These are phyloP conservation scores for Drosophila diplacantha DNA, from an alignment of 2,888 invertebrate genomes.

Conservation along the genomic window DNA sequence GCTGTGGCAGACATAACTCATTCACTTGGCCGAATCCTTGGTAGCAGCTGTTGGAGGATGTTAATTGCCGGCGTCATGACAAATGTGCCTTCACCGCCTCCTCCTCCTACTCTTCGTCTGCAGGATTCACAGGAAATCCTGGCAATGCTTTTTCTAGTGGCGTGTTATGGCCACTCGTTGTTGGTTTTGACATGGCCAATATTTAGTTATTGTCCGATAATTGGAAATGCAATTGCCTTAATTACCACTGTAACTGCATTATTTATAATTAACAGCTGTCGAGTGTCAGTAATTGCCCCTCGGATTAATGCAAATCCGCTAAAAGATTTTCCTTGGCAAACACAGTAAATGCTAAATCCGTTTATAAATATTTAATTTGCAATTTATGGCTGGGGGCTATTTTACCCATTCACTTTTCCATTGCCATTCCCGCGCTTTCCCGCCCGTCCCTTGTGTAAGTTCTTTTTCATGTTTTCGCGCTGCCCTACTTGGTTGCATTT, in stretches of 20 bases:
- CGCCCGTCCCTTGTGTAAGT: constrained; percentile 39
- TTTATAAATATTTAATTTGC: constrained; percentile 22
- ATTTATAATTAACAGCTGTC: constrained; percentile 32
- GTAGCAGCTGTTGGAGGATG: constrained; percentile 33
- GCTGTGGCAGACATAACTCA: constrained; percentile 37
- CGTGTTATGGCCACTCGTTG: constrained; percentile 7
- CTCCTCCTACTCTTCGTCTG: not conserved
- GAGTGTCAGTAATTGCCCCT: constrained; percentile 19
- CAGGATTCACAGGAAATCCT: not conserved
- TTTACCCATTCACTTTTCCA: constrained; percentile 26
- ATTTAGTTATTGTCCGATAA: constrained; percentile 27
- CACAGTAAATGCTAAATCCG: constrained; percentile 12
- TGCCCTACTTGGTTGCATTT: constrained; percentile 20
- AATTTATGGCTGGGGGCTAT: constrained; percentile 26
- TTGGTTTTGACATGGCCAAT: constrained; percentile 11
- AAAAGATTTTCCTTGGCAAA: constrained; percentile 14
- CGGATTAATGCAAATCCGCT: constrained; percentile 21
- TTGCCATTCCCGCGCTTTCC: constrained; percentile 8
- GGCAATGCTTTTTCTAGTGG: not conserved
- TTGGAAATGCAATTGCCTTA: constrained; percentile 38
- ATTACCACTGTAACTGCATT: constrained; percentile 33
- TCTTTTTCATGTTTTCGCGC: constrained; percentile 55
- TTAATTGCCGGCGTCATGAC: constrained; percentile 34
- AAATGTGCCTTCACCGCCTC: constrained; percentile 13
- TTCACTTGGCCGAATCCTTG: constrained; percentile 28